phyloP scores from a whole-genome alignment of 2,888 invertebrate species.

The Melipona beecheii region DNA sequence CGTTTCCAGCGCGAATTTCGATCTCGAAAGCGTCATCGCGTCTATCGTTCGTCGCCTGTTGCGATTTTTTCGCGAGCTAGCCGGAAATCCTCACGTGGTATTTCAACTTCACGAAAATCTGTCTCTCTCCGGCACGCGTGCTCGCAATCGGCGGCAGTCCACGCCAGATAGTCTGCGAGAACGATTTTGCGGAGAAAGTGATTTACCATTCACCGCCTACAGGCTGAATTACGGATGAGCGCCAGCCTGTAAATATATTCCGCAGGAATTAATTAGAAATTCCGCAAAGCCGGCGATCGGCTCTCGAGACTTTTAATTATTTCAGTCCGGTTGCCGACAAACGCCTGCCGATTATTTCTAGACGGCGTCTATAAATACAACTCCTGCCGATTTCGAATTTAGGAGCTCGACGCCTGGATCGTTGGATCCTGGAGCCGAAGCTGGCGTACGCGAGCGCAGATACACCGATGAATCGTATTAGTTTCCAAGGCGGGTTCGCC shows the following conservation, averaged over 20 bases:
- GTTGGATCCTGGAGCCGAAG: background rate
- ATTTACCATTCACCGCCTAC: no score
- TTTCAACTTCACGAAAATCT: no score
- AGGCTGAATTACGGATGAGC: no score
- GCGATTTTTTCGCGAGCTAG: background rate
- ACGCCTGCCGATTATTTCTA: background rate
- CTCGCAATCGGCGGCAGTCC: no score
- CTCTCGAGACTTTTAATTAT: background rate
- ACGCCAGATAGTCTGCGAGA: no score
- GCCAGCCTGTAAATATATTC: no score
- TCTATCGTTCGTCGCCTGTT: background rate
- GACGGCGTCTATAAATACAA: background rate
- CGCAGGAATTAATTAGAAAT: no score
- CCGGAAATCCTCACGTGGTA: no score
- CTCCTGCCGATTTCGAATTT: background rate
- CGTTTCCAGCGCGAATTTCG: conserved; percentile 50
- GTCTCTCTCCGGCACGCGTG: no score
- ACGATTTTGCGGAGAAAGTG: no score
- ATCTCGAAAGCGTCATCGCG: conserved; percentile 13
- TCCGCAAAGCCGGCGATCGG: no score
- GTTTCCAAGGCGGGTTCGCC: conserved; percentile 28
- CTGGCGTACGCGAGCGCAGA: background rate
- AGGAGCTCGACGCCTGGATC: background rate
- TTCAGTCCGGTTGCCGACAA: background rate
- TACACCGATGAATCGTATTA: conserved; percentile 12